Conservation (phyloP, 2,888 invertebrate genomes). For the Drepanosiphum platanoidis region DNA sequence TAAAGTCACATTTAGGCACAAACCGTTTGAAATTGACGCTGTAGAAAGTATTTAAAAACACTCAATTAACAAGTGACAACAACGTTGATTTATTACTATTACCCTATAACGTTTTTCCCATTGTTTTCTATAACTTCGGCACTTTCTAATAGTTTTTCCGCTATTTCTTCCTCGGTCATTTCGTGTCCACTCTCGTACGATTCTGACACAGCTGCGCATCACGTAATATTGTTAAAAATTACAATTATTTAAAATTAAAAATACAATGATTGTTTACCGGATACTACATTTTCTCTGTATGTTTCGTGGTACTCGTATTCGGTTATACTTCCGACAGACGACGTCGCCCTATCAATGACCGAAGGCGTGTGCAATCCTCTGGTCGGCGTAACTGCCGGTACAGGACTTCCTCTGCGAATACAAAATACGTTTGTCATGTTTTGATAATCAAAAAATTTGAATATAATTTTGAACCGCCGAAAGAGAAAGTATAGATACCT, state of each 20-base stretch:
- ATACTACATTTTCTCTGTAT: slow-evolving; percentile 30
- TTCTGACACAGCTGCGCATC: slow-evolving; percentile 19
- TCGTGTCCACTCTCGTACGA: slow-evolving; percentile 65
- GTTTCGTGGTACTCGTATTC: slow-evolving; percentile 25
- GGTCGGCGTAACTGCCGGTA: slow-evolving; percentile 64
- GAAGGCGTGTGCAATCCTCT: slow-evolving; percentile 63
- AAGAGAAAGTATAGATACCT: no score
- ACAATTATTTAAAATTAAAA: background rate
- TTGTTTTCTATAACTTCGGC: slow-evolving; percentile 75
- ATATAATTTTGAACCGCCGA: no score
- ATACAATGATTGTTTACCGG: background rate
- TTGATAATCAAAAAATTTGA: no score
- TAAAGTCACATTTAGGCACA: slow-evolving; percentile 73
- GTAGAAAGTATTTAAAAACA: no score
- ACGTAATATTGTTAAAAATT: background rate
- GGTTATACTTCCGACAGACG: slow-evolving; percentile 50
- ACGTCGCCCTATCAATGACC: slow-evolving; percentile 33
- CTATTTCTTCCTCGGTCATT: slow-evolving; percentile 75
- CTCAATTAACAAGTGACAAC: slow-evolving; percentile 22
- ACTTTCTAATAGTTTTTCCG: slow-evolving; percentile 76
- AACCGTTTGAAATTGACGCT: slow-evolving; percentile 78
- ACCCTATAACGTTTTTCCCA: slow-evolving; percentile 78
- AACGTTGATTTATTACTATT: slow-evolving; percentile 63
- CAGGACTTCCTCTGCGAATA: slow-evolving; percentile 64
- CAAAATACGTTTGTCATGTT: no score